These are phyloP conservation scores for Bembecia ichneumoniformis DNA, from an alignment of 2,888 invertebrate species.

Conservation along the genomic window DNA sequence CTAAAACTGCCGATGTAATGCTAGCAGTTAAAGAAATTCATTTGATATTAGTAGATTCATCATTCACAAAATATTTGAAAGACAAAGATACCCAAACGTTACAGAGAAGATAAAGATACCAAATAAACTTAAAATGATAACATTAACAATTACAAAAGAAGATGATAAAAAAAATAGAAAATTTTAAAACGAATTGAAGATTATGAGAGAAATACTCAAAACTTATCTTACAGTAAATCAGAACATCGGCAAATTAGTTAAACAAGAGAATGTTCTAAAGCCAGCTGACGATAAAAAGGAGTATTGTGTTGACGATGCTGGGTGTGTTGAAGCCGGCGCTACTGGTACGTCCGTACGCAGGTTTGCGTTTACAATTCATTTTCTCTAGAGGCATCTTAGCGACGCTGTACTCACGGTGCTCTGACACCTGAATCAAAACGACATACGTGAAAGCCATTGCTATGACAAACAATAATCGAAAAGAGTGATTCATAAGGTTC, in stretches of 20 bases:
- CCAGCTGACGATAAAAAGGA: constrained; percentile 29
- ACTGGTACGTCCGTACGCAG: constrained; percentile 49
- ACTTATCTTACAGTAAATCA: too few species aligned
- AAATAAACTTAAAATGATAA: background rate
- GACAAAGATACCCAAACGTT: too few species aligned
- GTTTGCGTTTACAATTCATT: constrained; percentile 86
- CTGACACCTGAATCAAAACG: constrained; percentile 26
- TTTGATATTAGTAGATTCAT: too few species aligned
- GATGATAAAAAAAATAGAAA: background rate
- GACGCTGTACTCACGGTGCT: constrained; percentile 87
- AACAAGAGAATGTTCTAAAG: constrained; percentile 26
- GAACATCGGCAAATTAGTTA: background rate
- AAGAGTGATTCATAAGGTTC: too few species aligned
- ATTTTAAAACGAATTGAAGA: too few species aligned
- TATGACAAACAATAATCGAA: too few species aligned
- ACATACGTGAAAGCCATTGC: background rate
- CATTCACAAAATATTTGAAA: too few species aligned
- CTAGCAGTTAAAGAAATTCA: background rate
- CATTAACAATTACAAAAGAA: background rate
- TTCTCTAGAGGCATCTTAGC: constrained; percentile 85
- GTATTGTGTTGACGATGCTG: constrained; percentile 21
- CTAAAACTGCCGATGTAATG: background rate
- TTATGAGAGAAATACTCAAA: too few species aligned
- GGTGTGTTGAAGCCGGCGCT: constrained; percentile 26
- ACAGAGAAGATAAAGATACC: too few species aligned